A percentile compares a stretch with the other conserved stretches of the same genome.
Evolutionary conservation across 2,888 invertebrate species (phyloP).

Genomic region (Netelia melanura): DNA sequence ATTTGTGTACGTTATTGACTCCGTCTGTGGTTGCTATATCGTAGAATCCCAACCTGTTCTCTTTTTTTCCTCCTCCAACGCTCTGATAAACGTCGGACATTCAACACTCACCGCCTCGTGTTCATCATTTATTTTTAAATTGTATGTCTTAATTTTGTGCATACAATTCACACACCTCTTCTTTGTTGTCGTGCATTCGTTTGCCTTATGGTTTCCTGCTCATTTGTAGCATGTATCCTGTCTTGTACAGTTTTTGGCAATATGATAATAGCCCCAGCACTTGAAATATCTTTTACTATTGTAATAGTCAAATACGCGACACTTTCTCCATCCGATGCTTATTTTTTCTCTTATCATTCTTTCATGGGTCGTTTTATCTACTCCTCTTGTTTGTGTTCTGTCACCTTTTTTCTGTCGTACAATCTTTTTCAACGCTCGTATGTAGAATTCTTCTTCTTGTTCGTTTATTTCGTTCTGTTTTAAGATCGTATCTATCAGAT

Average conservation of each 20-base stretch:
- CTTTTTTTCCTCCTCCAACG: constrained; percentile 21
- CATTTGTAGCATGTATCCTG: constrained; percentile 48
- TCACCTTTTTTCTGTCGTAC: not conserved
- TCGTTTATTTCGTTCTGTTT: not conserved
- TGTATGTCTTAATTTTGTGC: constrained; percentile 11
- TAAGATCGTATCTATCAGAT: not conserved
- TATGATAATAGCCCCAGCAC: constrained; percentile 46
- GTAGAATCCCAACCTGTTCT: not conserved
- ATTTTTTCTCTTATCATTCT: not conserved
- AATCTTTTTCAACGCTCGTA: not conserved
- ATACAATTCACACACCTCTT: constrained; percentile 59
- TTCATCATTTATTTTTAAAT: constrained; percentile 2
- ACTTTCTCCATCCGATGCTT: constrained; percentile 23
- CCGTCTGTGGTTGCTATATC: not conserved
- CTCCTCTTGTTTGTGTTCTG: not conserved
- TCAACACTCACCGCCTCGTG: no score
- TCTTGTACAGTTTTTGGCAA: constrained; percentile 57
- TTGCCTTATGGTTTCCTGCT: constrained; percentile 36
- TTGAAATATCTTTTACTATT: not conserved
- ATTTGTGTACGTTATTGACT: not conserved
- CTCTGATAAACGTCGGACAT: no score
- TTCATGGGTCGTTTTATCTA: not conserved
- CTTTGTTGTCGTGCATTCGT: constrained; percentile 29
- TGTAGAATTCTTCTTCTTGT: not conserved
- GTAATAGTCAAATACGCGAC: not conserved